phyloP scores from a whole-genome alignment of 1,140 invertebrate genomes.

The Papilio polyxenes region DNA sequence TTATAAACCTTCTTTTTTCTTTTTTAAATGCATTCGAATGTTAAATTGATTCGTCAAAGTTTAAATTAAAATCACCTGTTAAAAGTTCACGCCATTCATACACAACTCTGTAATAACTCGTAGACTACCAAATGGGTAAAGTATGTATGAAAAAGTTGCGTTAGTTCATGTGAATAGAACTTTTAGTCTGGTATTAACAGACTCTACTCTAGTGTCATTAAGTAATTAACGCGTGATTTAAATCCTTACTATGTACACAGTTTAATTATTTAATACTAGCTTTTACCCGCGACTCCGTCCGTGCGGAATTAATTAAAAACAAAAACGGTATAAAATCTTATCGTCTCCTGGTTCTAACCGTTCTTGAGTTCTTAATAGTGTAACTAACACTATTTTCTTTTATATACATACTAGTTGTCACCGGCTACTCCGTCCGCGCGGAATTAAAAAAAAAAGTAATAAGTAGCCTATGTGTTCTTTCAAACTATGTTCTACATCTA shows the following conservation, averaged over 20 bases:
- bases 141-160: slow-evolving; percentile 11
- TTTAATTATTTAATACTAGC: neutral
- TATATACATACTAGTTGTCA: too few species aligned
- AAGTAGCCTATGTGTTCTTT: too few species aligned
- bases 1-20: too few species aligned
- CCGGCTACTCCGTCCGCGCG: too few species aligned
- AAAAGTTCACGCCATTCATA: neutral
- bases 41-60: neutral
- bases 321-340: too few species aligned
- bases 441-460: neutral
- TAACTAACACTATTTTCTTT: too few species aligned
- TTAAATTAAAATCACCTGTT: neutral
- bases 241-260: neutral
- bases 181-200: neutral
- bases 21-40: neutral
- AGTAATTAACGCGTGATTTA: slow-evolving; percentile 20
- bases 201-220: slow-evolving; percentile 10
- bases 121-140: neutral
- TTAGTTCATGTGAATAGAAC: slow-evolving; percentile 8
- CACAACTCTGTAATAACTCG: neutral
- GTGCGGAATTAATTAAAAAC: too few species aligned
- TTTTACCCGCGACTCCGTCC: too few species aligned
- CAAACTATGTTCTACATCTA: too few species aligned
- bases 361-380: too few species aligned
- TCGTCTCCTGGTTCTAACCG: too few species aligned